Evolutionary conservation across 2,113 vertebrate genomes (phyloP), one percentile per base, ranked within the genome.

Genomic region (Ceyx melanurus): DNA sequence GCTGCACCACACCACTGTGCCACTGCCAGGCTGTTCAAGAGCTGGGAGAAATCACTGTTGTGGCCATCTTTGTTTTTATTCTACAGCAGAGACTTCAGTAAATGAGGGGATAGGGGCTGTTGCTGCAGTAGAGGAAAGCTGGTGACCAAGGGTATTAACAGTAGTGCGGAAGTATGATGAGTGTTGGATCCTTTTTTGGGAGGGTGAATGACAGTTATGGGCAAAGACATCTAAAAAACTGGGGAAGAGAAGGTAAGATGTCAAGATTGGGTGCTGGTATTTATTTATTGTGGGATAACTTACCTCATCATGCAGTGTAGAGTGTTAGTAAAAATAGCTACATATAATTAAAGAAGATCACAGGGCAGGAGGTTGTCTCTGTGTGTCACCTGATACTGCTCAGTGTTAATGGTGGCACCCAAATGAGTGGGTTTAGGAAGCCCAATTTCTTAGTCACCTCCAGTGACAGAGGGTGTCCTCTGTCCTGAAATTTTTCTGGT

Each of bases 251-350:
- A 86, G 8, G 57, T 53, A 88, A 64, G 16, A 22, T 1, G 3
- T 25, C 18, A 50, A 86, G 12, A 43, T 10, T 66, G 15, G 7
- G 6, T 28, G 66, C 16, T 37, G 23, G 43, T 73, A 51, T 8
- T 16, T 80, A 57, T 61, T 79, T 70, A 50, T 61, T 50, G 54
- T 80, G 83, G 60, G 67, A 83, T 33, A 31, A 70, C 19, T 31
- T 76, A 86, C 51, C 16, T 93, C 31, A 68, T 88, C 56, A 50
- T 48, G 43, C 2, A 8, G 13, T 65, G 18, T 35, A 35, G 35
- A 45, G 23, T 42, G 22, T 64, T 75, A 68, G 35, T 48, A 89
- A 93, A 92, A 87, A 85, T 89, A 96, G 70, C 26, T 37, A 50
- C 16, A 13, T 77, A 79, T 40, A 66, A 90, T 70, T 31, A 73